Evolutionary conservation across 2,888 invertebrate genomes (phyloP).

Genomic region (Pseudeuparius sepicola): DNA sequence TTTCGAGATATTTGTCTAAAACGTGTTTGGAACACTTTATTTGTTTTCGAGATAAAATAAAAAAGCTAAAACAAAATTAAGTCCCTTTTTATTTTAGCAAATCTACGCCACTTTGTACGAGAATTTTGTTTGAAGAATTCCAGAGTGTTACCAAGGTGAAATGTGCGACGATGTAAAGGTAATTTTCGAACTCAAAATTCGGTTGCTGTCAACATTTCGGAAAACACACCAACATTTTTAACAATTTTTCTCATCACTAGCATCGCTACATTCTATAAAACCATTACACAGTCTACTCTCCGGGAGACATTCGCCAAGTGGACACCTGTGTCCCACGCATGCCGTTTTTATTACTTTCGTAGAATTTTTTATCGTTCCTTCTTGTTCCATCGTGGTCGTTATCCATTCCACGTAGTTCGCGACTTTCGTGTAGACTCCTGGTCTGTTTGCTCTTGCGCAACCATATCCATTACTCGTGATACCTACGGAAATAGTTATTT

Average conservation of each 20-base stretch:
- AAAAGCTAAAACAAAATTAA: too few species aligned
- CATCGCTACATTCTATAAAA: conserved; percentile 66
- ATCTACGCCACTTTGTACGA: too few species aligned
- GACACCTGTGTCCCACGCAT: conserved; percentile 64
- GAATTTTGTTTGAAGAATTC: too few species aligned
- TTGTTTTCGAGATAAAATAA: too few species aligned
- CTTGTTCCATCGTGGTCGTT: conserved; percentile 42
- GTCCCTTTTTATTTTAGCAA: too few species aligned
- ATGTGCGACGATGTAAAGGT: too few species aligned
- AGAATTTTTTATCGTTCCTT: conserved; percentile 19
- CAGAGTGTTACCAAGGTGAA: too few species aligned
- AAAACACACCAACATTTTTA: conserved; percentile 19
- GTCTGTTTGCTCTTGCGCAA: conserved; percentile 66
- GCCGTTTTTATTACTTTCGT: conserved; percentile 26
- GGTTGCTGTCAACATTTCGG: too few species aligned
- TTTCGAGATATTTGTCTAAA: too few species aligned
- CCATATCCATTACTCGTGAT: conserved; percentile 76
- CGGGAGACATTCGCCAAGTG: conserved; percentile 64
- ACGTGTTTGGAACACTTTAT: too few species aligned
- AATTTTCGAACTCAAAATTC: too few species aligned
- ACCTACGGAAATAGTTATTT: conserved; percentile 43
- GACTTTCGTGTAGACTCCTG: conserved; percentile 74
- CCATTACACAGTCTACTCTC: conserved; percentile 65
- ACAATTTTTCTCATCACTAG: conserved; percentile 62
- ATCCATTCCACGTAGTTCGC: conserved; percentile 67